Percentiles rank a stretch among this genome's conserved stretches.
Conservation (phyloP, 2,888 invertebrate species). For the Drosophila putrida region DNA sequence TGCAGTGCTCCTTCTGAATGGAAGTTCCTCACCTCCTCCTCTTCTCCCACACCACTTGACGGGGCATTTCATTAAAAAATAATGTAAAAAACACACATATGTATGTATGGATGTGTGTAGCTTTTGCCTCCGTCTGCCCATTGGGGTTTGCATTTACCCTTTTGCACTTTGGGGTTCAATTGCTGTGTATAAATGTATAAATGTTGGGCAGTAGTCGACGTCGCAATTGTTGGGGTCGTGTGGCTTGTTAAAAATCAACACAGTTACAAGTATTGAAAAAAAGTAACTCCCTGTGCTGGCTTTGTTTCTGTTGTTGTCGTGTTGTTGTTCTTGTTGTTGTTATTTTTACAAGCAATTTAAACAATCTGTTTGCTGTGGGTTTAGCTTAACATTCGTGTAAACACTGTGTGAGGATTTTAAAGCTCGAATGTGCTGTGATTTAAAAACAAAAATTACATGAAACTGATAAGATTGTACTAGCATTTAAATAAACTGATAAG, state of each 20-base stretch:
- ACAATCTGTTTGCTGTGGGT: constrained; percentile 66
- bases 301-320: constrained; percentile 54
- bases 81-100: constrained; percentile 10
- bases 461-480: constrained; percentile 3
- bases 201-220: constrained; percentile 44
- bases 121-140: constrained; percentile 34
- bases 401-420: constrained; percentile 45
- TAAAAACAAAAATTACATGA: constrained; percentile 3
- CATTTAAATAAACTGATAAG: constrained; percentile 11
- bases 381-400: constrained; percentile 64
- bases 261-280: constrained; percentile 56
- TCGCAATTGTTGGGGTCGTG: constrained; percentile 25
- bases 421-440: constrained; percentile 26
- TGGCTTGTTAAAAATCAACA: constrained; percentile 58
- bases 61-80: constrained; percentile 56
- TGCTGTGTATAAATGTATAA: constrained; percentile 57
- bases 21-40: neutral
- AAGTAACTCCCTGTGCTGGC: constrained; percentile 34
- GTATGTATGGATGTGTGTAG: constrained; percentile 17
- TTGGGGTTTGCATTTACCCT: constrained; percentile 55
- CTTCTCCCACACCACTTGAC: constrained; percentile 12
- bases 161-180: constrained; percentile 74
- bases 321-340: constrained; percentile 46
- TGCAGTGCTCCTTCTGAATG: constrained; percentile 40
- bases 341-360: constrained; percentile 74